Evolutionary conservation across 2,113 vertebrate genomes (phyloP), one percentile per base, ranked within the genome.

Genomic region (Myotis yumanensis): DNA sequence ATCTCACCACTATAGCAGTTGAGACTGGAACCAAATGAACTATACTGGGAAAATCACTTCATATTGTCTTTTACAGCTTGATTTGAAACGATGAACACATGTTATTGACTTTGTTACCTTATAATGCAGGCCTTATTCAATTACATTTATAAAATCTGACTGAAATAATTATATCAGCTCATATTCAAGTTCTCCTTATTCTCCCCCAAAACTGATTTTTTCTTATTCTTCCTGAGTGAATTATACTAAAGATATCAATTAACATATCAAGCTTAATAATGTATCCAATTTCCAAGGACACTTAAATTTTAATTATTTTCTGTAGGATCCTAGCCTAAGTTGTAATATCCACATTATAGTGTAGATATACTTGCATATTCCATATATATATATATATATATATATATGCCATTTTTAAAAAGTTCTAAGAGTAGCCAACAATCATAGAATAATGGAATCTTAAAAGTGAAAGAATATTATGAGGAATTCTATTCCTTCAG

Each of bases 241-340:
- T 88, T 87, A 88, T 80, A 79, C 5, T 71, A 18, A 87, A 87
- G 2, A 20, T 68, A 25, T 69, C 59, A 71, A 51, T 46, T 59
- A 40, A 92, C 84, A 94, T 37, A 54, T n/a, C 23, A 91, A 75
- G 8, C 37, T 83, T 72, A 83, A 75, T 25, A 75, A 64, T 92
- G 59, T 88, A 77, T 88, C 16, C 30, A 86, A 43, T 59, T 51
- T 84, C 28, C 59, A 90, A 80, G 43, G 4, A 86, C 8, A 83
- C 68, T 69, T 66, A 82, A 54, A 79, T 73, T 68, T 95, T 86
- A 40, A 77, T 76, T 93, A 62, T 81, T 76, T 88, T 94, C 30
- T 85, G 3, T 75, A 81, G 7, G 23, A 80, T 52, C 43, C 11
- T 87, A 83, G 4, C 73, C 43, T 95, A 72, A 73, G 11, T 71